Conservation (phyloP, 2,888 invertebrate species). For the Heliconius aoede region DNA sequence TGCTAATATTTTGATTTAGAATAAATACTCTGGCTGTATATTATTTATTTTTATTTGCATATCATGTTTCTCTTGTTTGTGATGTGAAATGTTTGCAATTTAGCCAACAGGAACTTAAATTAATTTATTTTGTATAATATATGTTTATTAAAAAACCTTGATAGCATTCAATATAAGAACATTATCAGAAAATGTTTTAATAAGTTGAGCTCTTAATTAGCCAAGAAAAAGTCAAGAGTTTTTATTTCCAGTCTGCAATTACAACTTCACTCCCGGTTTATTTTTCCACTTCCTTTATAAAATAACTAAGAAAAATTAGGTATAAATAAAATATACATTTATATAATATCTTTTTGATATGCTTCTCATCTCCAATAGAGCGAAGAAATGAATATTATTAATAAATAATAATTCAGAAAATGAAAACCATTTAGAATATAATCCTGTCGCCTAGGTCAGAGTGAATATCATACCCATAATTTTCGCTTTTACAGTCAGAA, state of each 20-base stretch:
- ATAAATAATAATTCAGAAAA: too few relatives aligned
- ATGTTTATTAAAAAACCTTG: not conserved
- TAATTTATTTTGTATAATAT: not conserved
- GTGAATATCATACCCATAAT: too few relatives aligned
- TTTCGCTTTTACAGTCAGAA: too few relatives aligned
- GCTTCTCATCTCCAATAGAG: too few relatives aligned
- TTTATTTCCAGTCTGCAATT: conserved; percentile 22
- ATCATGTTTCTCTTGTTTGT: too few relatives aligned
- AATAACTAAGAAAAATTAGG: not conserved
- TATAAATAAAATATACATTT: not conserved
- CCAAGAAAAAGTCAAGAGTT: conserved; percentile 2
- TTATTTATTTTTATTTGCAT: too few relatives aligned
- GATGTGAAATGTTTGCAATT: too few relatives aligned
- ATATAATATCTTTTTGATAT: not conserved
- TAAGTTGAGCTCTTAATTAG: not conserved
- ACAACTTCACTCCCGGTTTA: conserved; percentile 14
- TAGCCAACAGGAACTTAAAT: too few relatives aligned
- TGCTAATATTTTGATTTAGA: too few relatives aligned
- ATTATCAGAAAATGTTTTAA: not conserved
- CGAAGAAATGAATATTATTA: too few relatives aligned
- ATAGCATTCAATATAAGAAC: not conserved
- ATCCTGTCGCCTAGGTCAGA: not conserved
- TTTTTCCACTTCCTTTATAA: conserved; percentile 9
- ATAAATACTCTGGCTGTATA: too few relatives aligned
- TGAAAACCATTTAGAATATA: not conserved